phyloP scores from a whole-genome alignment of 2,797 vertebrate species.

The Stomatorhinus walkeri region DNA sequence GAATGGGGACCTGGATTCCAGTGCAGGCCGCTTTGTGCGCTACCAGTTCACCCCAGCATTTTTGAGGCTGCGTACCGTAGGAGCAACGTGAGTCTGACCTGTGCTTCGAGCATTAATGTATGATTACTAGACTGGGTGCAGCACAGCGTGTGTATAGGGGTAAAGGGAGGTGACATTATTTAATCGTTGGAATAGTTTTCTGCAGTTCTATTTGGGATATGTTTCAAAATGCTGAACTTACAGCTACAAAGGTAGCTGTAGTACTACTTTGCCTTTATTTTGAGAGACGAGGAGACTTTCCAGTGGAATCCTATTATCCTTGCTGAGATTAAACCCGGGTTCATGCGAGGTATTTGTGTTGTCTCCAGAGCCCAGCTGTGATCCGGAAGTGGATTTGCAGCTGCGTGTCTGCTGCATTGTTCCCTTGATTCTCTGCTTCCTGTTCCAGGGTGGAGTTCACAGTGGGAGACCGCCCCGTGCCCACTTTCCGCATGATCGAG shows the following conservation, averaged over 20 bases:
- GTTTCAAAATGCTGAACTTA: neutral
- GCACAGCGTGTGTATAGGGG: neutral
- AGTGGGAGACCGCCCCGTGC: slow-evolving; percentile 86
- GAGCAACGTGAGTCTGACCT: slow-evolving; percentile 76
- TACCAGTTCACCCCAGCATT: slow-evolving; percentile 98
- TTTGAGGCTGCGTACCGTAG: slow-evolving; percentile 84
- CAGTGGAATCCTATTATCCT: neutral
- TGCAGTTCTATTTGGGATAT: neutral
- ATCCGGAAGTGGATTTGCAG: neutral
- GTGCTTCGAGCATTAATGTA: neutral
- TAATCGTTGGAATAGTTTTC: neutral
- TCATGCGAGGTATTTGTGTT: neutral
- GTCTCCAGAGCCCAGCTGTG: neutral
- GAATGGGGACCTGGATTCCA: slow-evolving; percentile 68
- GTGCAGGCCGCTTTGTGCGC: slow-evolving; percentile 88
- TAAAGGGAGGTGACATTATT: neutral
- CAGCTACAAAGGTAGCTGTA: neutral
- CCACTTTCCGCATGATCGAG: slow-evolving; percentile 95
- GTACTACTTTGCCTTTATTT: neutral
- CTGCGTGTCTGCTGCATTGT: neutral
- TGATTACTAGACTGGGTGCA: neutral
- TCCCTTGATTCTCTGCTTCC: neutral
- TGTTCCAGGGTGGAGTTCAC: slow-evolving; percentile 90
- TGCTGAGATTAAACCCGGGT: neutral
- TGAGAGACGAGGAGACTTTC: neutral